phyloP scores from a whole-genome alignment of 35 echinoderm and acorn worm species.

The Hemicentrotus pulcherrimus region DNA sequence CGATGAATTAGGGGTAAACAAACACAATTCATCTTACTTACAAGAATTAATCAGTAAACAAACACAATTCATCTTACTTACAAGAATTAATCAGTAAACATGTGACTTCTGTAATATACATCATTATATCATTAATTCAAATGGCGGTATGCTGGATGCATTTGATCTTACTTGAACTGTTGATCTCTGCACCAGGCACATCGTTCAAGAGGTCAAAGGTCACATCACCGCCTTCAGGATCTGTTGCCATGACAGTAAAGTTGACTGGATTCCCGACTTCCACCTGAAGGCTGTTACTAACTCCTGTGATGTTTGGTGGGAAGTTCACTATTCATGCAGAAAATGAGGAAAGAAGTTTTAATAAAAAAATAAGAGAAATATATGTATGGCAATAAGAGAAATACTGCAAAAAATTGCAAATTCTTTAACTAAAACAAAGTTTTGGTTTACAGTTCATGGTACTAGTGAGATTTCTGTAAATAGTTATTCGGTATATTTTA shows the following conservation, averaged over 20 bases:
- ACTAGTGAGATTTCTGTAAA: background rate
- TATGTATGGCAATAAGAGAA: background rate
- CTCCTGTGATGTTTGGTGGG: conserved; percentile 77
- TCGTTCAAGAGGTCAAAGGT: conserved; percentile 50
- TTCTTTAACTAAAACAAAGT: background rate
- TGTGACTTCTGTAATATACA: too few species aligned
- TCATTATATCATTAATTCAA: background rate
- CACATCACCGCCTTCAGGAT: conserved; percentile 68
- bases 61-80: too few species aligned
- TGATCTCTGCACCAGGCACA: conserved; percentile 56
- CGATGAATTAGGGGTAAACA: too few species aligned
- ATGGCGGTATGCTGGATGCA: background rate
- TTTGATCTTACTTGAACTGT: conserved; percentile 32
- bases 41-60: too few species aligned
- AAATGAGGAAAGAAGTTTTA: background rate
- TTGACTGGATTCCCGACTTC: conserved; percentile 58
- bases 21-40: too few species aligned
- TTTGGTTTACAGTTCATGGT: background rate
- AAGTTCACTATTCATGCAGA: conserved; percentile 64
- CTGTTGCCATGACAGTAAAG: conserved; percentile 62
- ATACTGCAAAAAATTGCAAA: background rate
- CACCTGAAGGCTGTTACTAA: conserved; percentile 25
- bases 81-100: too few species aligned
- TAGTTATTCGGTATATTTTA: background rate
- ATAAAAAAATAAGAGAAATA: background rate